Evolutionary conservation across 2,888 invertebrate genomes (phyloP), one percentile per base, ranked within the genome.

Genomic region (Limnephilus rhombicus): DNA sequence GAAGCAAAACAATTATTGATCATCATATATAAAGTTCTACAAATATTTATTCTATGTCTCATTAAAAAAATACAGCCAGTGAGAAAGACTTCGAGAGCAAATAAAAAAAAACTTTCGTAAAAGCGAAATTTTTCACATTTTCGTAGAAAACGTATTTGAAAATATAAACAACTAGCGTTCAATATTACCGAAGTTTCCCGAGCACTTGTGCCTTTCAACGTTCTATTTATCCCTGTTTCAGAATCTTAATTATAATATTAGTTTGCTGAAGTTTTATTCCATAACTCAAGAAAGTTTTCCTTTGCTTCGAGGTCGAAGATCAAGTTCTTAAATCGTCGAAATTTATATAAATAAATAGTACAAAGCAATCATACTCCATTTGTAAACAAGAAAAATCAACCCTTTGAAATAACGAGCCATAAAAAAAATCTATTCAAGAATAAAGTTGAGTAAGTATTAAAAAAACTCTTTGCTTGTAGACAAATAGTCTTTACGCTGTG

Each of bases 181-280:
- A 88, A 80, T 34, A 88, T 88, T 68, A 88, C 24, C 34, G 15
- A 88, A 88, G 88, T 88, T 88, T 88, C 31, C 45, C 68, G 15
- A 68, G 88, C 31, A 37, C 88, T 87, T 80, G 68, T 88, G 88
- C 88, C 88, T 88, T 80, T 88, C 68, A 24, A 31, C 68, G 88
- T 31, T 29, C 88, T 68, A 68, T 88, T 88, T 88, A 88, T 34
- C 68, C 68, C 34, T 88, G 68, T 80, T 88, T 88, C 34, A 68
- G 88, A 68, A 88, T 80, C 53, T 88, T 88, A 88, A 88, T 88
- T 88, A 88, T 68, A 88, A 88, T 88, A 68, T 68, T 53, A 88
- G 88, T 53, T 88, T 18, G 85, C 29, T 11, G 31, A 88, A 88
- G 68, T 88, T 88, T 53, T 88, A 88, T 88, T 88, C 88, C 88